A percentile compares a stretch with the other conserved stretches of the same genome.
Evolutionary conservation across 2,113 vertebrate species (phyloP).

Genomic region (Zapus hudsonius): DNA sequence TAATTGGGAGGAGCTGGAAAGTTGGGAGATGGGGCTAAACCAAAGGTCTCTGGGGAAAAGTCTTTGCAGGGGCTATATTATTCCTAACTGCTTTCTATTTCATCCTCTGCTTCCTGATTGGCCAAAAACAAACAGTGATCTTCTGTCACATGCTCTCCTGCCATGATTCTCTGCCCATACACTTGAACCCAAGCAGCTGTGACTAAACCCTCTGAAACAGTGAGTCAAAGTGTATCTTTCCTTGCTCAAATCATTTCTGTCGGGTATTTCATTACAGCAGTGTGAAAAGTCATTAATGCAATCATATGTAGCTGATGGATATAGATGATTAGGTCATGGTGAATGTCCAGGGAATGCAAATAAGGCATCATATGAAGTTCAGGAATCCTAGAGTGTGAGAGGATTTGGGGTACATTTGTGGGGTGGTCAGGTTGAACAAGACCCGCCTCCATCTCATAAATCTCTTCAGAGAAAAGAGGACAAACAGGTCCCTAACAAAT

Average conservation of each 20-base stretch:
- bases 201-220: not conserved
- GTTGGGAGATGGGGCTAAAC: no score
- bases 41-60: not conserved
- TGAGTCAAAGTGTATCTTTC: not conserved
- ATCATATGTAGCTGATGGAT: not conserved
- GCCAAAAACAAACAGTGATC: no score
- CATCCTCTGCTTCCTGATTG: not conserved
- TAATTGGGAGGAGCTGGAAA: not conserved
- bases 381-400: not conserved
- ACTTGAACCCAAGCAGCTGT: not conserved
- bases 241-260: not conserved
- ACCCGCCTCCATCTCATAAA: not conserved
- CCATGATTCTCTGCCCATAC: no score
- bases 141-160: no score
- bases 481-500: not conserved
- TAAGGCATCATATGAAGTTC: not conserved
- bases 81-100: not conserved
- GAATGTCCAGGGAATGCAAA: not conserved
- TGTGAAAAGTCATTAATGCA: not conserved
- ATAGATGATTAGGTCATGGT: not conserved
- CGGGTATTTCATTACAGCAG: not conserved
- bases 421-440: not conserved
- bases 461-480: not conserved
- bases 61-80: not conserved
- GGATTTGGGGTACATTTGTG: no score